Base-by-base conservation (phyloP, 2,888 invertebrate species). In the Scrobipalpa costella region DNA sequence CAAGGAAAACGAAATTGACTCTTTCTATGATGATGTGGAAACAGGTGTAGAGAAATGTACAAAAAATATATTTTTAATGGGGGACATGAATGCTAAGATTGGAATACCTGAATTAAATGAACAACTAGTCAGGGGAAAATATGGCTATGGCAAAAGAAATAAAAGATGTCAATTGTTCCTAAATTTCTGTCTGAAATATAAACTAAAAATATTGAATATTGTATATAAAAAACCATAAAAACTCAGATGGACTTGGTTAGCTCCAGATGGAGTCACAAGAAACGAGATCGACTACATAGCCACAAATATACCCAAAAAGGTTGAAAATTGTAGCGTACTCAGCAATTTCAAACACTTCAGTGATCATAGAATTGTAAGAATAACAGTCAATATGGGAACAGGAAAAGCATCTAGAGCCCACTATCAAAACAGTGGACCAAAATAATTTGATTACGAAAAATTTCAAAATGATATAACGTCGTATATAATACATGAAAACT, bases 121-220 rank as follows among this genome's bases (percentile, higher is more conserved):
- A 62, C 9, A 21, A 6, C 11, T 63, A 33, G 44, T 64, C 9
- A 62, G 62, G 57, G 59, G 50, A 61, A 63, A 47, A 40, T 60
- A 58, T 49, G 65, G 67, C 0, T 66, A 65, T 17, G 67, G 65
- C 2, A 44, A 38, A 27, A 49, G 64, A n/a, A n/a, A n/a, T n/a
- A 36, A 64, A 33, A 57, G 61, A 50, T 61, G 64, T 15, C 38
- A 55, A 27, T 6, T 8, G 13, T 33, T 55, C 8, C 19, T 55
- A 2, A 13, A 55, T 11, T 55, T n/a, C n/a, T 21, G 21, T 15
- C 21, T 11, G 3, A 17, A 55, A 55, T 5, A 55, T 13, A 55
- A 55, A 13, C n/a, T 55, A 15, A 11, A 8, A 11, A 55, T 55
- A 27, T 33, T 55, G 33, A 55, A 55, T n/a, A 33, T 33, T n/a